Evolutionary conservation across 2,113 vertebrate species (phyloP), one percentile per base, ranked within the genome.

Genomic region (Hemiprocne comata): DNA sequence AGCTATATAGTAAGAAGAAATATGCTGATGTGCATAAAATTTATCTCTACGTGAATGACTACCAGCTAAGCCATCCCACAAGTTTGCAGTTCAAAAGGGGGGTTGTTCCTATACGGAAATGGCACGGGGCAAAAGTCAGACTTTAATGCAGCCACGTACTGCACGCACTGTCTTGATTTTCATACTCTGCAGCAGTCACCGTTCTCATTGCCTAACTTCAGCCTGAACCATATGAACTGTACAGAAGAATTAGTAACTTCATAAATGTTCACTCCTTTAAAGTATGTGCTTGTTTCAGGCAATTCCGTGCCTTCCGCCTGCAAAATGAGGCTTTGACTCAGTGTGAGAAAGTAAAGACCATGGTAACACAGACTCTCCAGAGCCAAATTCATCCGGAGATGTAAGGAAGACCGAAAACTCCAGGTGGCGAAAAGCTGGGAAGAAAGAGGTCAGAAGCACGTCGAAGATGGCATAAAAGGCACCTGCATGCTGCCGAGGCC

Each of bases 91-190:
- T 70, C 78, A 21, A 23, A 31, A 17, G 13, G 15, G 19, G 34
- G n/a, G 17, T 13, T 9, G 10, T 11, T 29, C 3, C 4, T 1
- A 2, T 0, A 20, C 2, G 17, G 54, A 40, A 73, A 28, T 0
- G 13, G 36, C 5, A 28, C 55, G 0, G 3, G 18, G 55, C 9
- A 9, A 20, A 38, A 50, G 31, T 2, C 21, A 17, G 60, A 7
- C 53, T 55, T 17, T 0, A 25, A 3, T 0, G 44, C 50, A 51
- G 46, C 21, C 21, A 1, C 1, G 9, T 1, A 19, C 65, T 1
- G 14, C 36, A n/a, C 3, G 1, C 24, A 8, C 7, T 3, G 3
- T 0, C 24, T 1, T 0, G 23, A 21, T 25, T 46, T 34, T 10
- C 3, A 3, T 2, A 4, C 1, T 33, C 55, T 23, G 51, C 14